Evolutionary conservation across 2,888 invertebrate species (phyloP).

Genomic region (Rambutsinella grinnellia): DNA sequence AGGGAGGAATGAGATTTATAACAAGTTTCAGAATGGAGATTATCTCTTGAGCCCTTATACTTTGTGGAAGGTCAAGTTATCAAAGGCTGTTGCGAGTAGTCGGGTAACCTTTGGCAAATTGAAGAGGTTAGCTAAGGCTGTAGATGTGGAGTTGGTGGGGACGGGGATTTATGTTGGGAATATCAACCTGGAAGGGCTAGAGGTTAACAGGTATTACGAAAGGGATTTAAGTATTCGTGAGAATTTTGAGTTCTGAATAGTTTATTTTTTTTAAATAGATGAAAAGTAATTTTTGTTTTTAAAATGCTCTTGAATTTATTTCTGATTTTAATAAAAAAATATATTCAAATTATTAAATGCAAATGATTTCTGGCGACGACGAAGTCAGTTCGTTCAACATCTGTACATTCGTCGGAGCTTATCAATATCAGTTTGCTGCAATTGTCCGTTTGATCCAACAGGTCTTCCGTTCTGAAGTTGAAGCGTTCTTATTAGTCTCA

Average conservation of each 20-base stretch:
- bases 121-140: not conserved
- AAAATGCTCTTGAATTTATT: too few species aligned
- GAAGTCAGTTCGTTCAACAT: too few species aligned
- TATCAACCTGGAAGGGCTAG: not conserved
- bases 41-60: slow-evolving; percentile 46
- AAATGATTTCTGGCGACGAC: too few species aligned
- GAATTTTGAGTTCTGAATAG: too few species aligned
- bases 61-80: slow-evolving; percentile 34
- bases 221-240: not conserved
- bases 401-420: slow-evolving; percentile 1
- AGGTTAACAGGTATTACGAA: slow-evolving; percentile 2
- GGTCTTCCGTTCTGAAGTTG: not conserved
- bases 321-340: too few species aligned
- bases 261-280: too few species aligned
- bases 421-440: not conserved
- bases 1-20: slow-evolving; percentile 16
- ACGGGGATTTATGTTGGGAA: slow-evolving; percentile 18
- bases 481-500: too few species aligned
- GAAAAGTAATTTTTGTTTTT: too few species aligned
- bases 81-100: not conserved
- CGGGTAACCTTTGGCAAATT: not conserved
- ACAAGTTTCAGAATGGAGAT: slow-evolving; percentile 15
- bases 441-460: not conserved
- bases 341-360: too few species aligned
- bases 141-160: slow-evolving; percentile 35